Evolutionary conservation across 1,140 invertebrate species (phyloP).

Genomic region (Drosophila hydei): DNA sequence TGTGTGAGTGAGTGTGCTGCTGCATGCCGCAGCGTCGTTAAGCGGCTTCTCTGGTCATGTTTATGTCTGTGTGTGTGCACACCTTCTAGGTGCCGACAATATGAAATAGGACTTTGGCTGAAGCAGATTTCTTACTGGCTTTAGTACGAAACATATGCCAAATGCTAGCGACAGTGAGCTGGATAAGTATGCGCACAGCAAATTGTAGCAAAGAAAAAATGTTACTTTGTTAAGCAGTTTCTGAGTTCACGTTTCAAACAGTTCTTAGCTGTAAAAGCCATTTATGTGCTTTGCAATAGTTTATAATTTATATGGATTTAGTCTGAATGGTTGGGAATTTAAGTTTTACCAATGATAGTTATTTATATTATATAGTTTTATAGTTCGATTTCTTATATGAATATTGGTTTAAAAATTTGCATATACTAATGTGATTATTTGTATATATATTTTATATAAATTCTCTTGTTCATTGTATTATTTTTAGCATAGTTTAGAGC

Average conservation of each 20-base stretch:
- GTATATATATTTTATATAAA: neutral
- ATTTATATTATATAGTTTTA: neutral
- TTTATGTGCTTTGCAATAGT: neutral
- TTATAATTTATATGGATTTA: neutral
- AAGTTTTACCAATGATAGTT: neutral
- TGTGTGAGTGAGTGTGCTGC: constrained; percentile 33
- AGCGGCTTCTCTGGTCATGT: constrained; percentile 36
- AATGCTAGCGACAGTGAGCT: constrained; percentile 41
- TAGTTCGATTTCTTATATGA: too few relatives aligned
- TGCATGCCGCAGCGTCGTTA: constrained; percentile 42
- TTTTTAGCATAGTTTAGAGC: constrained; percentile 6
- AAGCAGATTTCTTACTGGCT: constrained; percentile 59
- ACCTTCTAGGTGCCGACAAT: constrained; percentile 65
- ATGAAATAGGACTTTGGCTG: constrained; percentile 63
- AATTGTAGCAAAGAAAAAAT: neutral
- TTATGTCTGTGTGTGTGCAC: constrained; percentile 18
- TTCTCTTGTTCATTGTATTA: constrained; percentile 1
- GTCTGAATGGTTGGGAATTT: neutral
- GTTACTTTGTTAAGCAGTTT: neutral
- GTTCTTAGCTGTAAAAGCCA: neutral
- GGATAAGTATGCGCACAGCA: constrained; percentile 29
- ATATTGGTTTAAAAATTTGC: too few relatives aligned
- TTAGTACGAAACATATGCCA: constrained; percentile 41
- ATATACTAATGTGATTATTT: neutral
- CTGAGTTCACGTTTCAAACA: constrained; percentile 4